Evolutionary conservation across 2,113 vertebrate genomes (phyloP).

Genomic region (Sebastes fasciatus): DNA sequence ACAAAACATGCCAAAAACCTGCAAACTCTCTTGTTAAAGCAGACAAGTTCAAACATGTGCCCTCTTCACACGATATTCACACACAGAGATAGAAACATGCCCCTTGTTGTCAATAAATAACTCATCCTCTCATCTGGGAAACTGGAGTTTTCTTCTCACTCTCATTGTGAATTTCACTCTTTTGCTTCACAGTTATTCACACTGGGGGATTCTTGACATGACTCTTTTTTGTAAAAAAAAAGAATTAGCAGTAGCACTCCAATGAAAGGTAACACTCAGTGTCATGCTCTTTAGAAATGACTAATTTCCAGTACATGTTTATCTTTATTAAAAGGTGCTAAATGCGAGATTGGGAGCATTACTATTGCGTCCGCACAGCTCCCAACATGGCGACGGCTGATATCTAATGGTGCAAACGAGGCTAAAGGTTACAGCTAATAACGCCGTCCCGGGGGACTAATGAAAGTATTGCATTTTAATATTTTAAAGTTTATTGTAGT

Average conservation of each 20-base stretch:
- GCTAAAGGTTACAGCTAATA: too few relatives aligned
- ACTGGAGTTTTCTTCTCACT: conserved; percentile 25
- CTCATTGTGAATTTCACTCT: background rate
- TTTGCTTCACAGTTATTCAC: conserved; percentile 1
- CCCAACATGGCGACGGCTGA: too few relatives aligned
- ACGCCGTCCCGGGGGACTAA: too few relatives aligned
- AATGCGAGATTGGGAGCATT: too few relatives aligned
- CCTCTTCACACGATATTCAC: conserved; percentile 35
- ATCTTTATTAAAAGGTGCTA: too few relatives aligned
- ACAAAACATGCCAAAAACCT: conserved; percentile 43
- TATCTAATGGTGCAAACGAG: too few relatives aligned
- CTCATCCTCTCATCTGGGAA: conserved; percentile 58
- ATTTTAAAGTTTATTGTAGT: too few relatives aligned
- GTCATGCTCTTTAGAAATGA: background rate
- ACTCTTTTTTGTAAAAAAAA: background rate
- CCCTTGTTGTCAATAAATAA: conserved; percentile 63
- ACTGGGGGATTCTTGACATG: background rate
- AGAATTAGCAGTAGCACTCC: background rate
- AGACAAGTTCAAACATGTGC: conserved; percentile 60
- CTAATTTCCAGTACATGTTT: background rate
- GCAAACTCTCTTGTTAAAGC: conserved; percentile 40
- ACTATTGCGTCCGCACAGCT: too few relatives aligned
- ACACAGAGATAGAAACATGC: conserved; percentile 41
- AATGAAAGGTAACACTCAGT: background rate
- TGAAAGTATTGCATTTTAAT: too few relatives aligned